Conservation (phyloP, 2,113 vertebrate species). For the Hemiscyllium ocellatum region DNA sequence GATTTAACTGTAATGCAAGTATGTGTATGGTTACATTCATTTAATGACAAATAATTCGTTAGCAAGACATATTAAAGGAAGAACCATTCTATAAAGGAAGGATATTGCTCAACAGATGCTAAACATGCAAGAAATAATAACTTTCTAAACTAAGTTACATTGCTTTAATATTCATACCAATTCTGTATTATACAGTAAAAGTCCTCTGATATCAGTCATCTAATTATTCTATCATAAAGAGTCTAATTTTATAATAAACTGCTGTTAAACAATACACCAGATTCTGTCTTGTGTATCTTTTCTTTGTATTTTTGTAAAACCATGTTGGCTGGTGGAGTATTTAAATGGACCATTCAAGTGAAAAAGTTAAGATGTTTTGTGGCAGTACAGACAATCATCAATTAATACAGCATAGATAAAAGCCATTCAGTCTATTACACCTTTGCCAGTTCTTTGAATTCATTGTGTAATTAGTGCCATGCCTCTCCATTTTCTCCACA, state of each 20-base stretch:
- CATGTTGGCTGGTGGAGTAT: background rate
- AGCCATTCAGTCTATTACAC: background rate
- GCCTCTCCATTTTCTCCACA: background rate
- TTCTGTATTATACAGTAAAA: background rate
- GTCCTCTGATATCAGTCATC: background rate
- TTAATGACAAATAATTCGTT: background rate
- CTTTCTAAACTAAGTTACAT: background rate
- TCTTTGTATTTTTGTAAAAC: background rate
- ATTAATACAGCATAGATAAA: background rate
- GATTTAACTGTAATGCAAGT: background rate
- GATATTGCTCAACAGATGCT: background rate
- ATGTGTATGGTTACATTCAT: background rate
- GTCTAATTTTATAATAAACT: constrained; percentile 35
- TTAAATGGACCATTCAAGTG: background rate
- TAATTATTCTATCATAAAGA: constrained; percentile 12
- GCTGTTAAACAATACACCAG: constrained; percentile 10
- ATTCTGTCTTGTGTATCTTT: background rate
- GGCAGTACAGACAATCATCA: too few species aligned
- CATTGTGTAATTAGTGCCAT: background rate
- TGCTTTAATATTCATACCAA: background rate
- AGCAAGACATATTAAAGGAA: background rate
- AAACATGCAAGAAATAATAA: background rate
- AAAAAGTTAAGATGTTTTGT: background rate
- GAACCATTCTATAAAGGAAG: background rate
- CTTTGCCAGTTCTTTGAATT: background rate